Conservation (phyloP, 2,113 vertebrate species). For the Leiothrix lutea region DNA sequence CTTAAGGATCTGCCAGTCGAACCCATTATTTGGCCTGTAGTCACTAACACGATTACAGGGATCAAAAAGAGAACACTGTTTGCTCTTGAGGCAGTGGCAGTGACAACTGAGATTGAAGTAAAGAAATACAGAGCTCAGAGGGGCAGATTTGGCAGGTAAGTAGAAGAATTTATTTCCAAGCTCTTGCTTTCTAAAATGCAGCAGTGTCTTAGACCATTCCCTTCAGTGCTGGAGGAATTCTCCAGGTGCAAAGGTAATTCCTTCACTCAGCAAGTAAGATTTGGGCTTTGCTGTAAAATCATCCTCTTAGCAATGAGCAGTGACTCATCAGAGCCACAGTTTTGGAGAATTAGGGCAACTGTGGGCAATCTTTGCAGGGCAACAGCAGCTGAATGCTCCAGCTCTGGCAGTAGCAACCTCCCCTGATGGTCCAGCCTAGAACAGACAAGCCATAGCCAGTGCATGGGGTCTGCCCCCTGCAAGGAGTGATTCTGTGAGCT, state of each 20-base stretch:
- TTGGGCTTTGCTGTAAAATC: not conserved
- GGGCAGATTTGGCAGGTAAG: not conserved
- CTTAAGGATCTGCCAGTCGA: not conserved
- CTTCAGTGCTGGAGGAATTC: not conserved
- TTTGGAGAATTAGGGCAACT: not conserved
- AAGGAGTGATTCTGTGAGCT: not conserved
- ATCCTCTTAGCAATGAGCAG: not conserved
- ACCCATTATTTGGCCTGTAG: not conserved
- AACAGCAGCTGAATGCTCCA: not conserved
- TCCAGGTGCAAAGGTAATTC: not conserved
- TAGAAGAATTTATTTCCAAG: not conserved
- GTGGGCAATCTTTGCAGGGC: not conserved
- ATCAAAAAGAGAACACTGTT: not conserved
- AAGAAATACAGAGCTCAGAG: not conserved
- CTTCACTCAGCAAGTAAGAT: not conserved
- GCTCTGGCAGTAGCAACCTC: not conserved
- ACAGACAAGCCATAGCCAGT: not conserved
- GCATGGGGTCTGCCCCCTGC: rapidly evolving
- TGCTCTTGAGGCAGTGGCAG: not conserved
- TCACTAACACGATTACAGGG: not conserved
- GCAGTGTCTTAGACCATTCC: not conserved
- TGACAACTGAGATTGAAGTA: not conserved
- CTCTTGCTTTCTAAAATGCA: not conserved
- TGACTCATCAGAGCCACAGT: not conserved
- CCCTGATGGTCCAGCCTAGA: not conserved